Percentiles rank a stretch among this genome's conserved stretches.
These are phyloP conservation scores for Ellobius talpinus DNA, from an alignment of 2,113 vertebrate species.

Conservation along the genomic window DNA sequence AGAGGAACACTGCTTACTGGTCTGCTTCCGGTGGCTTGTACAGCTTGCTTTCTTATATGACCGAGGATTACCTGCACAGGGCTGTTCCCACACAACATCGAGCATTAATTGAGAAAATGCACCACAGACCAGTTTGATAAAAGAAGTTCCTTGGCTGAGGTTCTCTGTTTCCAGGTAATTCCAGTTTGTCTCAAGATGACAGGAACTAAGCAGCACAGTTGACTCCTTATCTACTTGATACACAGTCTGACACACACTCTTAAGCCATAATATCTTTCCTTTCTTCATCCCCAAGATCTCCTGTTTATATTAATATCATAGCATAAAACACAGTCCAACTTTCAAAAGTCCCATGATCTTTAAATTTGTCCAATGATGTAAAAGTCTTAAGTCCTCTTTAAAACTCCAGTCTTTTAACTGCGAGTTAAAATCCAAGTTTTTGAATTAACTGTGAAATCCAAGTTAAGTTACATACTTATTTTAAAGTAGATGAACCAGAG, in stretches of 20 bases:
- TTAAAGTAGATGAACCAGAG: background rate
- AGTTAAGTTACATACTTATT: background rate
- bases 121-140: background rate
- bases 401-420: background rate
- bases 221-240: background rate
- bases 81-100: background rate
- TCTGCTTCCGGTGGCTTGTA: background rate
- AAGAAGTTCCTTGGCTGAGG: background rate
- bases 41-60: background rate
- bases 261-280: background rate
- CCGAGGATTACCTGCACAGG: background rate
- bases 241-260: background rate
- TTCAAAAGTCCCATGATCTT: background rate
- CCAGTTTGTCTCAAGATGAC: background rate
- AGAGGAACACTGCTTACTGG: background rate
- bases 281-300: background rate
- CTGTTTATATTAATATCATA: background rate
- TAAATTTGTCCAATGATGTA: background rate
- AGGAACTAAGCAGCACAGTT: background rate
- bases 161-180: background rate
- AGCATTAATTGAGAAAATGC: background rate
- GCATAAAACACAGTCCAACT: background rate
- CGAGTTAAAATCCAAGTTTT: too few relatives aligned
- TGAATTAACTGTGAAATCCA: background rate
- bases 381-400: background rate